phyloP scores from a whole-genome alignment of 2,113 vertebrate genomes.

The Engraulis encrasicolus region DNA sequence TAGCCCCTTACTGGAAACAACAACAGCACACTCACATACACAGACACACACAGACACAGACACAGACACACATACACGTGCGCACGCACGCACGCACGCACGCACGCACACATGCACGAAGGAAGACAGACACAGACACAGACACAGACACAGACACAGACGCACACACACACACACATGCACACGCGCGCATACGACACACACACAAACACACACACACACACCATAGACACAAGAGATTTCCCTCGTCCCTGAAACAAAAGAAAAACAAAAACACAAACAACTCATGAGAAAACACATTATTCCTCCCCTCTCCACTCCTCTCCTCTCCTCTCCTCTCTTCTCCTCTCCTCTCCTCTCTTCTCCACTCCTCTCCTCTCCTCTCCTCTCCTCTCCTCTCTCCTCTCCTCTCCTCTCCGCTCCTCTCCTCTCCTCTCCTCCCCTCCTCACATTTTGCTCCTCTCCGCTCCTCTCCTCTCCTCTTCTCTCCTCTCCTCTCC shows the following conservation, averaged over 20 bases:
- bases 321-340: no score
- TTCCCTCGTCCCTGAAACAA: no score
- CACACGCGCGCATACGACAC: not conserved
- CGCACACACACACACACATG: conserved; percentile 20
- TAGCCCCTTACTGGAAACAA: conserved; percentile 24
- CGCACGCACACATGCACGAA: not conserved
- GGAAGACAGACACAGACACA: conserved; percentile 29
- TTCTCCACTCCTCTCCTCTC: no score
- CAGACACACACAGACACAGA: conserved; percentile 5
- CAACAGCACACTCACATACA: not conserved
- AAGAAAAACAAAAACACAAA: not conserved
- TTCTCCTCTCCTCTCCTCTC: no score
- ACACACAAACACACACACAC: conserved; percentile 24
- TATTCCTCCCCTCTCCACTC: no score
- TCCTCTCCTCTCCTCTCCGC: no score
- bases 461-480: no score
- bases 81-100: not conserved
- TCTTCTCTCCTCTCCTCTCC: no score
- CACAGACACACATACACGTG: conserved; percentile 17
- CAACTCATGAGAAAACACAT: not conserved
- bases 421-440: no score
- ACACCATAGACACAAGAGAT: not conserved
- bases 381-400: no score
- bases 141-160: not conserved
- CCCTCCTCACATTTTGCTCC: no score